phyloP scores from a whole-genome alignment of 2,888 invertebrate species.

The Caenorhabditis auriculariae region DNA sequence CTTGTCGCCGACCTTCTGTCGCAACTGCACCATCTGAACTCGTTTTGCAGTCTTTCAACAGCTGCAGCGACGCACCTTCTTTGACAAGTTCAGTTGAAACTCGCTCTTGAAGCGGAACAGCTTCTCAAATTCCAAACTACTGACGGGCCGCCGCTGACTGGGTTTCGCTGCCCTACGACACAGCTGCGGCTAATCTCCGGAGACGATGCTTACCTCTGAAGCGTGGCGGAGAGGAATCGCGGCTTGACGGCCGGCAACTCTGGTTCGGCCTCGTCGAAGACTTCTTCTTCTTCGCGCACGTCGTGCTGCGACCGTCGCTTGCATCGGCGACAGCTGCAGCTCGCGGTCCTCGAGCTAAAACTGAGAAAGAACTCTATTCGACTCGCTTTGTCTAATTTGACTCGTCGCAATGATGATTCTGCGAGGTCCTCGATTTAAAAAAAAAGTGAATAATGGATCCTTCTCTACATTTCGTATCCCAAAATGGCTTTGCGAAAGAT shows the following conservation, averaged over 20 bases:
- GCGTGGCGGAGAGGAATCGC: slow-evolving; percentile 17
- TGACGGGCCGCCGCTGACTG: slow-evolving; percentile 19
- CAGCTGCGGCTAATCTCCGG: no score
- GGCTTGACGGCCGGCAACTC: slow-evolving; percentile 12
- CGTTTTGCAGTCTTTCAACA: slow-evolving; percentile 1
- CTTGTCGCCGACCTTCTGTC: slow-evolving; percentile 38
- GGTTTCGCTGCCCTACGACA: not conserved
- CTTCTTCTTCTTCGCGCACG: slow-evolving; percentile 11
- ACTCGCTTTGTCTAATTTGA: not conserved
- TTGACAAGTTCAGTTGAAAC: slow-evolving; percentile 46
- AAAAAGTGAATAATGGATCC: no score
- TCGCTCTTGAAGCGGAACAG: slow-evolving; percentile 49
- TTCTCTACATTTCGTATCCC: no score
- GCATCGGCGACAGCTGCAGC: not conserved
- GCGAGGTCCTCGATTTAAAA: no score
- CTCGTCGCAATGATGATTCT: no score
- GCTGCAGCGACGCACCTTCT: slow-evolving; percentile 29
- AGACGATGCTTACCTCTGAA: slow-evolving; percentile 13
- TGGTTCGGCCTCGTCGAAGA: slow-evolving; percentile 27
- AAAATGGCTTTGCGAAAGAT: no score
- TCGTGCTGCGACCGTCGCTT: not conserved
- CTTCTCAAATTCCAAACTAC: slow-evolving; percentile 48
- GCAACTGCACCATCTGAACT: slow-evolving; percentile 32
- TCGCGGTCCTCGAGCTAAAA: not conserved
- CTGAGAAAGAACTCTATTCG: not conserved